Conservation (phyloP, 1,140 invertebrate species). For the Lethrus apterus region DNA sequence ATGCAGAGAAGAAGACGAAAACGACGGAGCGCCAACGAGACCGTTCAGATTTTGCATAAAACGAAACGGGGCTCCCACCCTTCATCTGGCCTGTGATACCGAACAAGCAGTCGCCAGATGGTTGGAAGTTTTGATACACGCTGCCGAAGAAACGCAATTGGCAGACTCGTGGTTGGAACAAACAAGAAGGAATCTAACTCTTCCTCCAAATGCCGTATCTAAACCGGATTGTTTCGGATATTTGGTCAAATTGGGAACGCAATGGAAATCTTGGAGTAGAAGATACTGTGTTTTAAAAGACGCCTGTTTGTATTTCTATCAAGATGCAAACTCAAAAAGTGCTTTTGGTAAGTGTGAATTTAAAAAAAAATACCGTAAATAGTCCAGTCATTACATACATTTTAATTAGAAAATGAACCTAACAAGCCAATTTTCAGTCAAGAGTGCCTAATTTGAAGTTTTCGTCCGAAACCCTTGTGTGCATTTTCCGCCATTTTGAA, state of each 20-base stretch:
- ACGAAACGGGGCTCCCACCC: conserved; percentile 65
- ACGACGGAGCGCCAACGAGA: conserved; percentile 39
- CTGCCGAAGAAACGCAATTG: conserved; percentile 52
- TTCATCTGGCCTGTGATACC: conserved; percentile 75
- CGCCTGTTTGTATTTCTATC: conserved; percentile 91
- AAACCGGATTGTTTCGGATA: conserved; percentile 87
- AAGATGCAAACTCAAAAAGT: conserved; percentile 73
- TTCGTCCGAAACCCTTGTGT: too few species aligned
- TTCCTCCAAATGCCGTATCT: conserved; percentile 63
- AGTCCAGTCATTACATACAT: too few species aligned
- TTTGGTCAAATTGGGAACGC: conserved; percentile 71
- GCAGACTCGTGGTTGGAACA: conserved; percentile 69
- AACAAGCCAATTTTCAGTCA: too few species aligned
- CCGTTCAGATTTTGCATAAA: conserved; percentile 63
- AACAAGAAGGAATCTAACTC: conserved; percentile 58
- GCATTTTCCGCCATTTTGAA: too few species aligned
- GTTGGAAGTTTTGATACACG: conserved; percentile 64
- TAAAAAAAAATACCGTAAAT: not conserved
- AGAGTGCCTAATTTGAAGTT: too few species aligned
- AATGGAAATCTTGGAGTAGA: conserved; percentile 79
- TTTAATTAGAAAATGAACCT: too few species aligned
- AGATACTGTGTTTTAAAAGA: conserved; percentile 93
- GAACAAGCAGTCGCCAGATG: conserved; percentile 68
- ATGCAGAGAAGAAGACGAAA: conserved; percentile 53
- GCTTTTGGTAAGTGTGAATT: conserved; percentile 65